These are phyloP conservation scores for Bombus sylvicola DNA, from an alignment of 1,140 invertebrate genomes.

Conservation along the genomic window DNA sequence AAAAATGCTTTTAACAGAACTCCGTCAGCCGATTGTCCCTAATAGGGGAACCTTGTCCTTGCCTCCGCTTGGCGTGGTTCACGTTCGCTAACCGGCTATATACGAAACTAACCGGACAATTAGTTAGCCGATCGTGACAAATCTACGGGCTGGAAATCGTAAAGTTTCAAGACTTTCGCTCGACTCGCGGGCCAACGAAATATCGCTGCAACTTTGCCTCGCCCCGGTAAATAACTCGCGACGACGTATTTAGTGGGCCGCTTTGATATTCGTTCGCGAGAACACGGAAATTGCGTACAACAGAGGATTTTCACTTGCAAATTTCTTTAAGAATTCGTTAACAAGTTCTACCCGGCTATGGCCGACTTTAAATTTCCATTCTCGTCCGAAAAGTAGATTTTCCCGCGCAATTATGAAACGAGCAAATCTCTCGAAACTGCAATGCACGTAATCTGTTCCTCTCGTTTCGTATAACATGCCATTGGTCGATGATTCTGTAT, in stretches of 20 bases:
- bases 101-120: constrained; percentile 57
- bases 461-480: neutral
- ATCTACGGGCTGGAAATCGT: constrained; percentile 30
- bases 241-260: constrained; percentile 5
- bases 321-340: constrained; percentile 34
- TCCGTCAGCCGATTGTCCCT: constrained; percentile 58
- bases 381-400: neutral
- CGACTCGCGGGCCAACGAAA: neutral
- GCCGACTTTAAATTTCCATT: neutral
- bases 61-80: neutral
- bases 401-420: neutral
- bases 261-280: neutral
- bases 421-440: neutral
- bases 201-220: constrained; percentile 5
- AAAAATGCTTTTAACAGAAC: constrained; percentile 78
- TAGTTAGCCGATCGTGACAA: constrained; percentile 47
- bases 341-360: neutral
- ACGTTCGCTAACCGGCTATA: constrained; percentile 1
- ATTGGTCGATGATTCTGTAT: neutral
- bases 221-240: neutral
- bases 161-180: constrained; percentile 4
- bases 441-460: too few relatives aligned
- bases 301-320: constrained; percentile 35
- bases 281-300: neutral
- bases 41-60: constrained; percentile 75